Conservation (phyloP, 1,140 invertebrate species). For the Brachionus koreanus region DNA sequence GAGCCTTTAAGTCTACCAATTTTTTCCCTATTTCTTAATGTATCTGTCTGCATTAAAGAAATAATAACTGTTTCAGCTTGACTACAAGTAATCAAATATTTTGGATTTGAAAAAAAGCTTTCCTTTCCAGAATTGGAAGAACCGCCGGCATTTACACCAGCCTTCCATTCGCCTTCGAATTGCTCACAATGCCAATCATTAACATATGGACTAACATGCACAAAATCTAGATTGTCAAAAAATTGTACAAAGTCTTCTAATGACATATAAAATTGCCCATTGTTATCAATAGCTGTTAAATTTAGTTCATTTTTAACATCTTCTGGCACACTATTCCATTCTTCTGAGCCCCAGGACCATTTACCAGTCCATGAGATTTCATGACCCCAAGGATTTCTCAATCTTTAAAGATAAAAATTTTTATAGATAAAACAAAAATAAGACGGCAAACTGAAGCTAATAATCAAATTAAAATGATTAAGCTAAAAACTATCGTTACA, state of each 20-base stretch:
- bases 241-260: conserved; percentile 52
- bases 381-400: conserved; percentile 65
- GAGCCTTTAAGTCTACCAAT: background rate
- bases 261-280: conserved; percentile 63
- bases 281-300: conserved; percentile 45
- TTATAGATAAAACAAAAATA: no score
- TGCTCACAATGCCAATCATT: background rate
- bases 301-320: conserved; percentile 46
- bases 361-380: conserved; percentile 63
- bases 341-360: conserved; percentile 55
- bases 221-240: conserved; percentile 39
- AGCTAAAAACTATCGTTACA: no score
- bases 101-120: conserved; percentile 38
- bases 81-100: background rate
- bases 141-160: conserved; percentile 4
- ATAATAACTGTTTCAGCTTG: background rate
- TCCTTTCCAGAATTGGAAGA: conserved; percentile 17
- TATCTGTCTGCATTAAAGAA: conserved; percentile 40
- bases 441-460: no score
- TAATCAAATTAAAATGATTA: no score
- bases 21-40: background rate
- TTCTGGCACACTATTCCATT: conserved; percentile 52
- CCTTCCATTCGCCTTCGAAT: conserved; percentile 24
- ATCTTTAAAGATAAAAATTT: no score
- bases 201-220: background rate